These are phyloP conservation scores for Ormyrus pomaceus DNA, from an alignment of 2,888 invertebrate species.

Conservation along the genomic window DNA sequence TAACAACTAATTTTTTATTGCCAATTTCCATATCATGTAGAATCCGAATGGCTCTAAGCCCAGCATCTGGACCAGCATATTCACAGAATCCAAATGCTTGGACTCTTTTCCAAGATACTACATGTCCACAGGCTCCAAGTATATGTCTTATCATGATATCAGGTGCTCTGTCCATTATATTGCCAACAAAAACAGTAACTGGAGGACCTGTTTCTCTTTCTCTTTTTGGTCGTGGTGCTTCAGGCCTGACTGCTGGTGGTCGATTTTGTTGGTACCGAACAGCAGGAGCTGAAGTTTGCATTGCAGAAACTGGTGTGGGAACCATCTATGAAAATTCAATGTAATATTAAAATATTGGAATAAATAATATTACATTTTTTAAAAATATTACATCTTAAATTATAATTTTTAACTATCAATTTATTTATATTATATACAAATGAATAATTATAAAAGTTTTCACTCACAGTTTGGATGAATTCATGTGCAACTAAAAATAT, in stretches of 20 bases:
- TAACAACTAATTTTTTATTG: conserved; percentile 95
- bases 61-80: conserved; percentile 96
- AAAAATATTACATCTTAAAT: conserved; percentile 11
- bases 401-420: conserved; percentile 16
- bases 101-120: conserved; percentile 97
- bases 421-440: not conserved
- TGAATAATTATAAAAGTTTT: not conserved
- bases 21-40: conserved; percentile 95
- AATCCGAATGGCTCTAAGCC: conserved; percentile 93
- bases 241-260: conserved; percentile 59
- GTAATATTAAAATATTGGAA: not conserved
- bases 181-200: conserved; percentile 98
- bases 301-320: conserved; percentile 75
- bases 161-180: conserved; percentile 95
- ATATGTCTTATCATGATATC: conserved; percentile 96
- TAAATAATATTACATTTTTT: conserved; percentile 19
- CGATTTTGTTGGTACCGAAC: conserved; percentile 73
- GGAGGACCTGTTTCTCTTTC: conserved; percentile 83
- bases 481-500: too few relatives aligned
- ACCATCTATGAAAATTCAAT: conserved; percentile 72
- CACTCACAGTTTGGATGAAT: not conserved
- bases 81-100: conserved; percentile 99
- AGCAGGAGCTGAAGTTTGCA: conserved; percentile 74
- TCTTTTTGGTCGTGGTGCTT: conserved; percentile 63
- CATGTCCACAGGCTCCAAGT: conserved; percentile 94